A percentile compares a stretch with the other conserved stretches of the same genome.
phyloP scores from a whole-genome alignment of 2,888 invertebrate species.

The Apodemia zela region DNA sequence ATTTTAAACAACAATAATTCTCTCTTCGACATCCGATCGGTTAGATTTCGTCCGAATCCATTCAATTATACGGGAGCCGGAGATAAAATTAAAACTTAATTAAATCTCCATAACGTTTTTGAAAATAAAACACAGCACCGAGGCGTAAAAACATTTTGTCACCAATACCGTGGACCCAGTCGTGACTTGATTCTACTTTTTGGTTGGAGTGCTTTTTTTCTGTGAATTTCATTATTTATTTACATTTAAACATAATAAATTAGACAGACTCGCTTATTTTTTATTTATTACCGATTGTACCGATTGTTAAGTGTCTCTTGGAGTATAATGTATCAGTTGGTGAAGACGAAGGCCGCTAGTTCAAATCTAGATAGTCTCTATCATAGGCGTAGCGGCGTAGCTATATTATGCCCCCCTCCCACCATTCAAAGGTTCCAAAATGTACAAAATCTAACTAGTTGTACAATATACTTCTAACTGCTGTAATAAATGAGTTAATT shows the following conservation, averaged over 20 bases:
- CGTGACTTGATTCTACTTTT: conserved; percentile 39
- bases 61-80: conserved; percentile 43
- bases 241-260: background rate
- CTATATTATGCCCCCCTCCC: no score
- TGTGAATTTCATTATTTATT: conserved; percentile 5
- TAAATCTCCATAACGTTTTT: conserved; percentile 64
- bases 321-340: no score
- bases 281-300: background rate
- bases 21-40: conserved; percentile 40
- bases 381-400: no score
- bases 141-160: conserved; percentile 66
- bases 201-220: conserved; percentile 17
- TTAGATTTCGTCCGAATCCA: conserved; percentile 43
- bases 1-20: conserved; percentile 35
- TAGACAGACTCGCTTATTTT: background rate
- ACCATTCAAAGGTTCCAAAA: no score
- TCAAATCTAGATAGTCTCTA: no score
- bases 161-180: conserved; percentile 45
- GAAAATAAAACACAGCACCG: conserved; percentile 35
- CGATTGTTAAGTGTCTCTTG: background rate
- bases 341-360: no score
- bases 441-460: no score
- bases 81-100: conserved; percentile 78
- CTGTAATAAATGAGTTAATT: no score
- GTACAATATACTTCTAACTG: no score